Evolutionary conservation across 2,888 invertebrate species (phyloP), one percentile per base, ranked within the genome.

Genomic region (Pyrrhia umbra): DNA sequence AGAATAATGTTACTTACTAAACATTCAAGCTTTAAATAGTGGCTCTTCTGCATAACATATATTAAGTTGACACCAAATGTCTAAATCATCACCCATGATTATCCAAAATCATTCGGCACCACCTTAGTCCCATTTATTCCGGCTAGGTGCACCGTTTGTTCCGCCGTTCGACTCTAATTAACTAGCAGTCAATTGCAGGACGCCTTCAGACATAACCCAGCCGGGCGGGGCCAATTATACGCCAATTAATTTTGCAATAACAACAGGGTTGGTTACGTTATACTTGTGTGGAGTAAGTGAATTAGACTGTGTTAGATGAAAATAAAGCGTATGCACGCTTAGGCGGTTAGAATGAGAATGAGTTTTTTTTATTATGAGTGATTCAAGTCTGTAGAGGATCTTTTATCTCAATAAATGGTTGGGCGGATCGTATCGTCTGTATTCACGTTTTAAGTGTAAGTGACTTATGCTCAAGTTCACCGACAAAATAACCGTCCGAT

Each of bases 161-260:
- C 86, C 79, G 81, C 85, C 82, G 85, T 85, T 88, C 83, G 82
- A 85, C 83, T 90, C 90, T 92, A 92, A 92, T 93, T 93, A 93
- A 91, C 91, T 85, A 85, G 84, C 91, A 93, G 92, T 92, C 93
- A 93, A 92, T 92, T 90, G 86, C 93, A 92, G 91, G 81, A 82
- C 86, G 89, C 90, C 92, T 93, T 86, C 90, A 92, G 92, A 92
- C 91, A 88, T 80, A 87, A 84, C 82, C 85, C 86, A 87, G 80
- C 85, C 87, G 84, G 87, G 88, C 89, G 89, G 81, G 86, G 86
- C 89, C 93, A 92, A 93, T 93, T 93, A 93, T 85, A 88, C 93
- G 92, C 90, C 93, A 93, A 94, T 94, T 93, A 93, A 91, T 92
- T 92, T 90, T 87, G 92, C 89, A 90, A 93, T 92, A 92, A 91